Conservation (phyloP, 2,113 vertebrate genomes). For the Notothenia coriiceps region DNA sequence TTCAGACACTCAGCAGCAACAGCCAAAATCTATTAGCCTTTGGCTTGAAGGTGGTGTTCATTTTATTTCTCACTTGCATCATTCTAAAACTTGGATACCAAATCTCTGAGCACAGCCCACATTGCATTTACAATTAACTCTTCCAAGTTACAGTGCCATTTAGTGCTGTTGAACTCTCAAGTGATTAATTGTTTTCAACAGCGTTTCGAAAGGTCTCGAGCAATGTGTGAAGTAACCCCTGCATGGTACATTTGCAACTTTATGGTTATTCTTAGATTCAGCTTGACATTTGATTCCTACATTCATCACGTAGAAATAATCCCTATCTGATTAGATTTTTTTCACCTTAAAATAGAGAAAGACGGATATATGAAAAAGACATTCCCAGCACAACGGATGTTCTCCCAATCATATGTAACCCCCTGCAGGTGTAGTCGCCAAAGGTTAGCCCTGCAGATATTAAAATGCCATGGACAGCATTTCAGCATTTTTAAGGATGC, state of each 20-base stretch:
- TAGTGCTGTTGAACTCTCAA: conserved; percentile 30
- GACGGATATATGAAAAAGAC: conserved; percentile 45
- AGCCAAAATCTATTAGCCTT: conserved; percentile 49
- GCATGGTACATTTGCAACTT: conserved; percentile 52
- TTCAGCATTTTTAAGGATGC: conserved; percentile 24
- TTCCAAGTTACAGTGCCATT: conserved; percentile 23
- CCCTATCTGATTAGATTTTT: conserved; percentile 46
- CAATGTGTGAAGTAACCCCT: conserved; percentile 41
- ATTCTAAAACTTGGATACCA: conserved; percentile 35
- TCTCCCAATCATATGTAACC: conserved; percentile 15
- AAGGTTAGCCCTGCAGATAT: conserved; percentile 64
- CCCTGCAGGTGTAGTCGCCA: conserved; percentile 40
- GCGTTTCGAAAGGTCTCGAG: conserved; percentile 57
- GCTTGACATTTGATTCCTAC: conserved; percentile 67
- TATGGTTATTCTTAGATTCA: conserved; percentile 52
- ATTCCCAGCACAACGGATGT: conserved; percentile 27
- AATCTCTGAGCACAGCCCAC: conserved; percentile 11
- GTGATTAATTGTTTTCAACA: conserved; percentile 64
- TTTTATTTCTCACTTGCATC: conserved; percentile 45
- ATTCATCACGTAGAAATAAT: conserved; percentile 48
- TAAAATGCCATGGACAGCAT: conserved; percentile 62
- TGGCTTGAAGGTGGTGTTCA: conserved; percentile 46
- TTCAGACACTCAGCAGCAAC: conserved; percentile 32
- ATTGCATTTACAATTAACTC: conserved; percentile 24
- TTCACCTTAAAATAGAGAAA: conserved; percentile 20